Evolutionary conservation across 2,113 vertebrate species (phyloP).

Genomic region (Chloroceryle aenea): DNA sequence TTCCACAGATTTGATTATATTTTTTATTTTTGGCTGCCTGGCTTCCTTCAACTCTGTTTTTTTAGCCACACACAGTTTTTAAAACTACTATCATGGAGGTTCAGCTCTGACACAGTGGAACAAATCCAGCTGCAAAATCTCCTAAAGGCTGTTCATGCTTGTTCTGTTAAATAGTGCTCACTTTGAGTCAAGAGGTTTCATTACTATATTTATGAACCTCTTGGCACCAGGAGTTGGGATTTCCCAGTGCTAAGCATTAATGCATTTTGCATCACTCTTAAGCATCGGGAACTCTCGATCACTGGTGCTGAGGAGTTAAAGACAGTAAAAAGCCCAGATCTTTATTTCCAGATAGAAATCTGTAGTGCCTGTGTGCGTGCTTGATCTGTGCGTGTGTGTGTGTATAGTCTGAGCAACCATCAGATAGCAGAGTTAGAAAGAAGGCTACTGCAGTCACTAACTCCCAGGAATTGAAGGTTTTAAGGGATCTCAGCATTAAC

Average conservation of each 20-base stretch:
- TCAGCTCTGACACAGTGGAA: constrained; percentile 53
- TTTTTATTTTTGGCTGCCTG: background rate
- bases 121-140: constrained; percentile 71
- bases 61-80: background rate
- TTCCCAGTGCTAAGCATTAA: constrained; percentile 63
- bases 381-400: background rate
- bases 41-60: background rate
- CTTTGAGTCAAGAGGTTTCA: constrained; percentile 69
- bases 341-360: constrained; percentile 7
- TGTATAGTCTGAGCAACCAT: background rate
- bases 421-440: background rate
- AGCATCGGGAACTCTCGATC: background rate
- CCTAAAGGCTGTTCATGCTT: constrained; percentile 59
- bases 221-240: constrained; percentile 51
- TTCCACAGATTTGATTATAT: background rate
- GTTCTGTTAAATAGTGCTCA: constrained; percentile 71
- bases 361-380: background rate
- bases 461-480: background rate
- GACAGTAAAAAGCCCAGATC: background rate
- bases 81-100: constrained; percentile 38
- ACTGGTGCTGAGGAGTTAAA: constrained; percentile 32
- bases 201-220: constrained; percentile 68
- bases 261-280: constrained; percentile 55
- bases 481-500: background rate
- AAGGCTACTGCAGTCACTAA: background rate